phyloP scores from a whole-genome alignment of 2,797 vertebrate genomes.

The Tachyglossus aculeatus region DNA sequence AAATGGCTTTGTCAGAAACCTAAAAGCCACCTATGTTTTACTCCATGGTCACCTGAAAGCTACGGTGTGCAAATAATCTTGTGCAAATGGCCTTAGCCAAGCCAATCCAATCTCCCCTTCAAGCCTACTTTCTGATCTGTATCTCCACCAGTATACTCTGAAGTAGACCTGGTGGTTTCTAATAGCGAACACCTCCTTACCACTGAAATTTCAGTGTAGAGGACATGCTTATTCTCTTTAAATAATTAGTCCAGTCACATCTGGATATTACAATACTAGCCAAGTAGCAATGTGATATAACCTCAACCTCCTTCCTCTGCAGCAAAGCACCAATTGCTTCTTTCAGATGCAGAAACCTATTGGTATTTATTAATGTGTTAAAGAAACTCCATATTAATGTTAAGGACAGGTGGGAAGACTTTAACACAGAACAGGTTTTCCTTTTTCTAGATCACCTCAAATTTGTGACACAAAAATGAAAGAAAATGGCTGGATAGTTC shows the following conservation, averaged over 20 bases:
- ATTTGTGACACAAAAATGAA: background rate
- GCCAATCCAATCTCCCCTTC: too few relatives aligned
- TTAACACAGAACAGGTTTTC: background rate
- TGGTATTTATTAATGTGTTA: background rate
- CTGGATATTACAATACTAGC: too few relatives aligned
- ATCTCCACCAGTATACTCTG: too few relatives aligned
- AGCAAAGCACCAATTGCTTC: background rate
- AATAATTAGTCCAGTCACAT: too few relatives aligned
- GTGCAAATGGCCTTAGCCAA: too few relatives aligned
- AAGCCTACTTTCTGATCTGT: too few relatives aligned
- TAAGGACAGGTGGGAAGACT: background rate
- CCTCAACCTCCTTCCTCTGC: background rate
- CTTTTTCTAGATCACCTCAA: background rate
- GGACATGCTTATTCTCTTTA: too few relatives aligned
- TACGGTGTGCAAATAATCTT: conserved; percentile 47
- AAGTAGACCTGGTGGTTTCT: too few relatives aligned
- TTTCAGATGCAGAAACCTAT: background rate
- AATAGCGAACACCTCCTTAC: too few relatives aligned
- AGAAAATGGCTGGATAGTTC: conserved; percentile 5
- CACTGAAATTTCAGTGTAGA: too few relatives aligned
- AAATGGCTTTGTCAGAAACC: conserved; percentile 73
- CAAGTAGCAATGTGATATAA: conserved; percentile 34
- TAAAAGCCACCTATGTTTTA: conserved; percentile 60
- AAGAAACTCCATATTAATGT: background rate
- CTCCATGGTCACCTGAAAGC: conserved; percentile 51